Base-by-base conservation (phyloP, 2,797 vertebrate genomes). In the Syncerus caffer region DNA sequence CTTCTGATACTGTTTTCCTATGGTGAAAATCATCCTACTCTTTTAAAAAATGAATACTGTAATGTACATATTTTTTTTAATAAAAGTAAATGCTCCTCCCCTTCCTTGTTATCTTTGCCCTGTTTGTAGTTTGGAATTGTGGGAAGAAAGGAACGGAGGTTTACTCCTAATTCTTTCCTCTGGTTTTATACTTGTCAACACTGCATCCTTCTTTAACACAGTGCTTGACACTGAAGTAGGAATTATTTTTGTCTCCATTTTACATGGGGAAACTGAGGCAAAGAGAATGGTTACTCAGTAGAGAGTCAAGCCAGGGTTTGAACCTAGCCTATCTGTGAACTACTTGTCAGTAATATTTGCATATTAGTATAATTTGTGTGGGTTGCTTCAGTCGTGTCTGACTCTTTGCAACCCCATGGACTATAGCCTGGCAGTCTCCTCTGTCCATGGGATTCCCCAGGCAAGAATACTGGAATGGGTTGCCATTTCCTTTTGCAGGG, bases 41-140 rank as follows among this genome's bases (percentile, higher is more conserved):
- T 74, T 86, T 51, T 50, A 12, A 58, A 84, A 51, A 58, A 34
- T 55, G 38, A 53, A 21, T 21, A 23, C 29, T 64, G 15, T n/a
- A 25, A 84, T 90, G 34, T 67, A 47, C 53, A 14, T 79, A 57
- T 62, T 84, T 95, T 57, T 53, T 2, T 6, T 87, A 93, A 79
- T 90, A 90, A 90, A 95, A 93, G 13, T 78, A 27, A 45, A 50
- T 53, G 62, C 80, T 45, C 31, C 27, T 62, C 55, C 29, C 55
- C 17, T 67, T 90, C 19, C 25, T 93, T 84, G 64, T 94, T 94
- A 60, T 21, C 21, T 23, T 71, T 57, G 62, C 29, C 62, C 11
- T 85, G 12, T 85, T 89, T 95, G 55, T 82, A 94, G 42, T 90
- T 88, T 96, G n/a, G 76, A 58, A 38, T n/a, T 82, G n/a, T 85